These are phyloP conservation scores for Rhizomys pruinosus DNA, from an alignment of 2,113 vertebrate species.

Conservation along the genomic window DNA sequence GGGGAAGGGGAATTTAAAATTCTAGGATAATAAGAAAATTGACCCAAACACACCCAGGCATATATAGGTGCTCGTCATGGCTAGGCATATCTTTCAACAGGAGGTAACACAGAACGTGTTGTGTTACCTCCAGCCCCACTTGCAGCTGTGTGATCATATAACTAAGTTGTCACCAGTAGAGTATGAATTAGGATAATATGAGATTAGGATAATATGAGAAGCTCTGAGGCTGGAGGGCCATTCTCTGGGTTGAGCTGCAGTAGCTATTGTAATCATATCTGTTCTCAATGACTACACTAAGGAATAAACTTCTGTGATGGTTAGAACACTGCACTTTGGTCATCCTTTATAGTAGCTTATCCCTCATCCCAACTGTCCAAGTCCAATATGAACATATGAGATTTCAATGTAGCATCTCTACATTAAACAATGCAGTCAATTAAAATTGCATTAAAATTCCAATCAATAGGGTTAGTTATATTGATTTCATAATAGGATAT, in stretches of 20 bases:
- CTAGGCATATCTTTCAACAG: neutral
- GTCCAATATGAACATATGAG: neutral
- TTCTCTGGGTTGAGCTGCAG: neutral
- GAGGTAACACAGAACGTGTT: neutral
- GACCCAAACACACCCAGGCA: neutral
- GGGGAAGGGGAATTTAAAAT: neutral
- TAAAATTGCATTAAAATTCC: neutral
- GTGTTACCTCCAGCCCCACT: neutral
- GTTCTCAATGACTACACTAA: neutral
- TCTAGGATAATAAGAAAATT: neutral
- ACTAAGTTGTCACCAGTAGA: neutral
- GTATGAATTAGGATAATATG: neutral
- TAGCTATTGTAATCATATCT: neutral
- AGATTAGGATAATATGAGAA: neutral
- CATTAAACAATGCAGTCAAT: neutral
- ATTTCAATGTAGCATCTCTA: neutral
- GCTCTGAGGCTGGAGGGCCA: neutral
- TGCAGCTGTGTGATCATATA: neutral
- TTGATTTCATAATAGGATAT: conserved; percentile 26
- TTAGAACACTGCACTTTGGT: neutral
- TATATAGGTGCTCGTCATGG: neutral
- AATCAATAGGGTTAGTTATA: neutral
- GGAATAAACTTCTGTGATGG: neutral
- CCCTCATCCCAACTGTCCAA: neutral
- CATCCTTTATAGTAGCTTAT: neutral